These are phyloP conservation scores for Oncopeltus fasciatus DNA, from an alignment of 1,140 invertebrate genomes.

Conservation along the genomic window DNA sequence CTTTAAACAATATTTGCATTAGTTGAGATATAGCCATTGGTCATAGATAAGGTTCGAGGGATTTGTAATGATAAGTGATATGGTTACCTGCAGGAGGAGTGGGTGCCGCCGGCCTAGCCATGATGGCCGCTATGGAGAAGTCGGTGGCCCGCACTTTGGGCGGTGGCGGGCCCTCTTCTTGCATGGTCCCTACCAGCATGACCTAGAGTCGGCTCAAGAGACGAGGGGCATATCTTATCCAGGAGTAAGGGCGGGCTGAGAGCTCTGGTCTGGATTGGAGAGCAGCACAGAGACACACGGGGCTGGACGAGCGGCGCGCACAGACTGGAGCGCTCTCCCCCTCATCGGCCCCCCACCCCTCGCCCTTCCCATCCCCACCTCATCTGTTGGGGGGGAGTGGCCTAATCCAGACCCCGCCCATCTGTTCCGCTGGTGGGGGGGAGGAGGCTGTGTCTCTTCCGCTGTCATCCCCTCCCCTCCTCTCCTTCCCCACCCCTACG, in stretches of 20 bases:
- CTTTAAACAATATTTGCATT: too few species aligned
- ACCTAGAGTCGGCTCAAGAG: background rate
- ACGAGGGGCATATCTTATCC: too few species aligned
- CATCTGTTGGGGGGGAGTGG: background rate
- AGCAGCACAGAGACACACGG: background rate
- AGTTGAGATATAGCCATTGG: too few species aligned
- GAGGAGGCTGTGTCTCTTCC: background rate
- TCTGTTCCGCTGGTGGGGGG: background rate
- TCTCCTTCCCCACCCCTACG: background rate
- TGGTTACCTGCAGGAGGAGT: background rate
- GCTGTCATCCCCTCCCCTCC: background rate
- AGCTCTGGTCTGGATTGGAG: background rate
- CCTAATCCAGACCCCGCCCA: background rate
- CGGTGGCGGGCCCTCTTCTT: slow-evolving; percentile 20
- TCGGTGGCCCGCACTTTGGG: slow-evolving; percentile 53
- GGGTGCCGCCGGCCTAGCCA: slow-evolving; percentile 42
- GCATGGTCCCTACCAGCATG: slow-evolving; percentile 23
- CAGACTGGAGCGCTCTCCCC: slow-evolving; percentile 8
- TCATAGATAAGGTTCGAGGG: background rate
- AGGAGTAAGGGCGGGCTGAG: background rate
- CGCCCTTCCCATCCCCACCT: background rate
- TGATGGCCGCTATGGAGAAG: slow-evolving; percentile 86
- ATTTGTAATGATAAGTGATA: background rate
- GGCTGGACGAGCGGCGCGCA: background rate
- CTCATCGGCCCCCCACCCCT: background rate